These are phyloP conservation scores for Plecturocebus donacophilus DNA, from an alignment of 2,113 vertebrate genomes.

Conservation along the genomic window DNA sequence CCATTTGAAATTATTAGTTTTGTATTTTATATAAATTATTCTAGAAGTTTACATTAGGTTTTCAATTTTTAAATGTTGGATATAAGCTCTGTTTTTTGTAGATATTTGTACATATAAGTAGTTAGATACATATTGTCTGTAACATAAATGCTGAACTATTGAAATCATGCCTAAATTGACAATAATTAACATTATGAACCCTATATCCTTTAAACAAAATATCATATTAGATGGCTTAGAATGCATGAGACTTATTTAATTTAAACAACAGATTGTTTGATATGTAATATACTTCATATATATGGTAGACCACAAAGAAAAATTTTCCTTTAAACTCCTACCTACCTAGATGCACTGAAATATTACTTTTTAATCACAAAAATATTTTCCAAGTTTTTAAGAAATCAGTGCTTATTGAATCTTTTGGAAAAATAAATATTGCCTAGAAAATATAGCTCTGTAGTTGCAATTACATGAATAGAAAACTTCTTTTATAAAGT, in stretches of 20 bases:
- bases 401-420: background rate
- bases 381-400: background rate
- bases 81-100: background rate
- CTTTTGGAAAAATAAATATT: background rate
- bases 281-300: background rate
- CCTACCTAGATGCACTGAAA: background rate
- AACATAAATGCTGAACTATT: background rate
- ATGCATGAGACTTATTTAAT: accelerated
- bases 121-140: background rate
- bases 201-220: background rate
- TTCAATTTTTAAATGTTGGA: background rate
- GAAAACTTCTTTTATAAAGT: background rate
- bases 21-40: background rate
- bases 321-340: background rate
- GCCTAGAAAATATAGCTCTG: background rate
- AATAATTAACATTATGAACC: background rate
- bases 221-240: background rate
- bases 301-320: background rate
- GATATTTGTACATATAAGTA: background rate
- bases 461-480: background rate
- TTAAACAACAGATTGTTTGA: background rate
- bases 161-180: background rate
- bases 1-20: background rate
- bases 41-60: background rate
- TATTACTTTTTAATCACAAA: background rate